Percentiles rank a stretch among this genome's conserved stretches.
Evolutionary conservation across 2,797 vertebrate genomes (phyloP).

Genomic region (Alcedo atthis): DNA sequence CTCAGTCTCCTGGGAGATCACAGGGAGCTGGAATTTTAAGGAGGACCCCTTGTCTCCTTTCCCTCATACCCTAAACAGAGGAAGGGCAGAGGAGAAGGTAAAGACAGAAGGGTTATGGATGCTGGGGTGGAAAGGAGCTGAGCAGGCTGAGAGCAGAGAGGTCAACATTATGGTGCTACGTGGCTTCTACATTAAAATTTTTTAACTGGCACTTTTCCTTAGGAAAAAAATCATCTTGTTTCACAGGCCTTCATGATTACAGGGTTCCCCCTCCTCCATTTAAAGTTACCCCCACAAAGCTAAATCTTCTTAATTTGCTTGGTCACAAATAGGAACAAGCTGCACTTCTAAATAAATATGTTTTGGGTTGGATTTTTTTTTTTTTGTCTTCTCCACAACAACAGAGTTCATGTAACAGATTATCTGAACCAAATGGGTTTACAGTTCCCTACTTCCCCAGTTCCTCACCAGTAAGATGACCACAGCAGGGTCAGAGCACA

Average conservation of each 20-base stretch:
- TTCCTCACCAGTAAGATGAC: neutral
- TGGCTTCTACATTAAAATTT: neutral
- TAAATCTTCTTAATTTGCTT: conserved; percentile 39
- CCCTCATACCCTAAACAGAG: neutral
- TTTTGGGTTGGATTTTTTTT: neutral
- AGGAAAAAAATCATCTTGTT: conserved; percentile 12
- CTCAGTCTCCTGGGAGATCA: neutral
- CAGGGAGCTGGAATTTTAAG: neutral
- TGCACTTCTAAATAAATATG: conserved; percentile 60
- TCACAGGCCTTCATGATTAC: conserved; percentile 26
- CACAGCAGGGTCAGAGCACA: neutral
- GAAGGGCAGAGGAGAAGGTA: neutral
- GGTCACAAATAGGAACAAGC: conserved; percentile 63
- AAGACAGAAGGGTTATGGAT: neutral
- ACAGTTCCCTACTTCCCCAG: neutral
- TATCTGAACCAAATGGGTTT: conserved; percentile 45
- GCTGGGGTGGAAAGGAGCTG: neutral
- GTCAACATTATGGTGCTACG: neutral
- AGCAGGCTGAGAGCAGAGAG: neutral
- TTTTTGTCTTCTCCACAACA: neutral
- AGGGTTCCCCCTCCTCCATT: neutral
- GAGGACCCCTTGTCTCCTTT: neutral
- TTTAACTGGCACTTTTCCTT: neutral
- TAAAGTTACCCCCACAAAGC: conserved; percentile 37
- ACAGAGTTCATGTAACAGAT: neutral